Evolutionary conservation across 2,888 invertebrate genomes (phyloP).

Genomic region (Epicampocera succincta): DNA sequence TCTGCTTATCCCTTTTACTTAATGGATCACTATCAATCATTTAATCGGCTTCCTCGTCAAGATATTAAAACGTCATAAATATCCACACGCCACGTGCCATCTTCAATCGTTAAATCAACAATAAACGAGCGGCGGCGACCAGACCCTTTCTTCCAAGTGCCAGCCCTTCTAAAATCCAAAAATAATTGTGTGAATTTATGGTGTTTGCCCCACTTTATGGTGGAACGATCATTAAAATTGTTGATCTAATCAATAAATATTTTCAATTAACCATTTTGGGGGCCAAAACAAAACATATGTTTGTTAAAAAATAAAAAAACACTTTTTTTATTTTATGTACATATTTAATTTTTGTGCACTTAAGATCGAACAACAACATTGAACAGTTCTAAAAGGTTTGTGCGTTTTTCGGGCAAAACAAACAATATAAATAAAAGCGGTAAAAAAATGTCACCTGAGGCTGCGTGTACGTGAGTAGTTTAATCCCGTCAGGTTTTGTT

Average conservation of each 20-base stretch:
- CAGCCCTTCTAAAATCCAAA: slow-evolving; percentile 2
- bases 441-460: slow-evolving; percentile 73
- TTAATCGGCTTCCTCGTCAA: slow-evolving; percentile 18
- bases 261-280: slow-evolving; percentile 72
- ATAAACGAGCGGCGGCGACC: neutral
- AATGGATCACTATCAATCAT: slow-evolving; percentile 10
- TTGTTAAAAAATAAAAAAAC: neutral
- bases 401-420: slow-evolving; percentile 1
- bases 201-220: slow-evolving; percentile 48
- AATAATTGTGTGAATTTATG: slow-evolving; percentile 63
- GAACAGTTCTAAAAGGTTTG: neutral
- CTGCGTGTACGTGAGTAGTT: slow-evolving; percentile 34
- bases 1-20: neutral
- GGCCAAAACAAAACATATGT: slow-evolving; percentile 38
- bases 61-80: slow-evolving; percentile 61
- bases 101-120: slow-evolving; percentile 67
- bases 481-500: slow-evolving; percentile 20
- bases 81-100: slow-evolving; percentile 57
- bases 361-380: neutral
- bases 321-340: slow-evolving; percentile 34
- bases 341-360: too few relatives aligned
- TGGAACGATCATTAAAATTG: slow-evolving; percentile 72
- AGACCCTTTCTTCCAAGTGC: neutral
- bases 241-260: slow-evolving; percentile 73
- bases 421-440: slow-evolving; percentile 14